Evolutionary conservation across 2,113 vertebrate species (phyloP).

Genomic region (Peromyscus leucopus): DNA sequence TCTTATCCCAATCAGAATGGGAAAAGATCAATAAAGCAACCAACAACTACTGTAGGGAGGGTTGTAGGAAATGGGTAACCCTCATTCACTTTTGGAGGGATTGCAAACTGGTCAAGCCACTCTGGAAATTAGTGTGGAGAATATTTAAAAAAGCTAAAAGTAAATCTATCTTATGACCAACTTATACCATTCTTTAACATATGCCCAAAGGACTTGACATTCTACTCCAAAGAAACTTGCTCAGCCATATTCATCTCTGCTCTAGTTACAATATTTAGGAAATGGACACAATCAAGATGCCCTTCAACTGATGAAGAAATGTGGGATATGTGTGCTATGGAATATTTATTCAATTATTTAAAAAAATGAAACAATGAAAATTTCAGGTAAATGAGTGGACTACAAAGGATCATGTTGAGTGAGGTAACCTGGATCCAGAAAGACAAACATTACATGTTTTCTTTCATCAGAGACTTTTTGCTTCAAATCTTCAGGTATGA

Average conservation of each 20-base stretch:
- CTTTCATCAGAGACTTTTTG: not conserved
- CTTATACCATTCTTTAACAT: not conserved
- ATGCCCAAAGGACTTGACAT: not conserved
- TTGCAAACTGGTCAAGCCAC: not conserved
- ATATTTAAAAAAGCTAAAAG: not conserved
- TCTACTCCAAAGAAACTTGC: not conserved
- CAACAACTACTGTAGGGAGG: not conserved
- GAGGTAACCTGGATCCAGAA: not conserved
- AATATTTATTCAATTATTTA: not conserved
- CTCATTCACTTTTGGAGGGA: not conserved
- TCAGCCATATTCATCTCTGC: not conserved
- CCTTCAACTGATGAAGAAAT: too few relatives aligned
- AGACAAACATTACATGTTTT: not conserved
- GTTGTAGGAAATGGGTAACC: not conserved
- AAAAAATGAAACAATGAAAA: not conserved
- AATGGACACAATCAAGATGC: not conserved
- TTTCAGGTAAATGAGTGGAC: not conserved
- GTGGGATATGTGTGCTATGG: not conserved
- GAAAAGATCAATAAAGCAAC: not conserved
- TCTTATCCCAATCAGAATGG: not conserved
- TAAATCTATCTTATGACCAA: not conserved
- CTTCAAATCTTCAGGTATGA: not conserved
- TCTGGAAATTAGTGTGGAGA: not conserved
- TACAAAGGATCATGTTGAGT: not conserved
- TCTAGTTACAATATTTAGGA: not conserved